Conservation (phyloP, 2,113 vertebrate genomes). For the Mastomys natalensis region DNA sequence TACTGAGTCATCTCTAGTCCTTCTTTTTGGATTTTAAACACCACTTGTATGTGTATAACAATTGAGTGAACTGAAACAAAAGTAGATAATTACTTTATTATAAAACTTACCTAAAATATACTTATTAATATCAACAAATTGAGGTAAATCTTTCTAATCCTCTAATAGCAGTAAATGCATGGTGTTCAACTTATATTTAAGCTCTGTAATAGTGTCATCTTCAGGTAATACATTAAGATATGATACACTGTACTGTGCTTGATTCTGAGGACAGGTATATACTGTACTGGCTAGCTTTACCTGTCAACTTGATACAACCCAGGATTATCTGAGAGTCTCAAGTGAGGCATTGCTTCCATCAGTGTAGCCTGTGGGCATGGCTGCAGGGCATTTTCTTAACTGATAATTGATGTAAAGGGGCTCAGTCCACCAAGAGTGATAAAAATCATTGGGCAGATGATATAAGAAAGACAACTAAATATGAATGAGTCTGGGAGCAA, state of each 20-base stretch:
- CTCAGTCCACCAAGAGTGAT: not conserved
- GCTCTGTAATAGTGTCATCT: not conserved
- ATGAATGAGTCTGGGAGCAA: not conserved
- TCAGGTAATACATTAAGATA: not conserved
- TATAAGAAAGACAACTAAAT: not conserved
- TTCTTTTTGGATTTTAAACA: not conserved
- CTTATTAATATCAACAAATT: not conserved
- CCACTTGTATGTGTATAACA: not conserved
- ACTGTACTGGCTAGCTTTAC: not conserved
- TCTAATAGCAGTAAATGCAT: not conserved
- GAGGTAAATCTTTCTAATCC: not conserved
- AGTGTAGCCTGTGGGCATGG: not conserved
- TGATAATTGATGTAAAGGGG: not conserved
- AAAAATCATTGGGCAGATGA: too few species aligned
- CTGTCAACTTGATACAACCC: not conserved
- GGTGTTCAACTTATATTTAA: slow-evolving; percentile 14
- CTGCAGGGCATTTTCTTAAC: not conserved
- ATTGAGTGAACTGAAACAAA: slow-evolving; percentile 23
- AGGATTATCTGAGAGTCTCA: not conserved
- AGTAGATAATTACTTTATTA: not conserved
- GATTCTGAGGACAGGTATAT: not conserved
- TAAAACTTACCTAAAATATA: slow-evolving; percentile 24
- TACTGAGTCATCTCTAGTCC: not conserved
- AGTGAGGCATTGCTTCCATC: not conserved
- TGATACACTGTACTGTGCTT: not conserved